phyloP scores from a whole-genome alignment of 1,140 invertebrate species.

The Drosophila arawakana region DNA sequence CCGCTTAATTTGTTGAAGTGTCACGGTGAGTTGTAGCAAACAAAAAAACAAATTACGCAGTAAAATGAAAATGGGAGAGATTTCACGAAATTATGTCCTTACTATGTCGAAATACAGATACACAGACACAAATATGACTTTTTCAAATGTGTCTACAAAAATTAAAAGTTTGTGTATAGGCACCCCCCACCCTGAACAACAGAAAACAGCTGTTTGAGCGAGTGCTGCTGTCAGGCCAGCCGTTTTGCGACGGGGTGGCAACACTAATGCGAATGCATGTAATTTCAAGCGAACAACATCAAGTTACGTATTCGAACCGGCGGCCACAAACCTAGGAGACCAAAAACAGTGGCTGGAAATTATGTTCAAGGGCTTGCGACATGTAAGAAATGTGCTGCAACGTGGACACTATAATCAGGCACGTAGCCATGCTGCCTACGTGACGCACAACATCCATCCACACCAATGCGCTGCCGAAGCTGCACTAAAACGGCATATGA shows the following conservation, averaged over 20 bases:
- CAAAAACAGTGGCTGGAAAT: conserved; percentile 44
- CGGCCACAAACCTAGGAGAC: conserved; percentile 23
- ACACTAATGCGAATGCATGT: conserved; percentile 43
- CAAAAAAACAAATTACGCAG: neutral
- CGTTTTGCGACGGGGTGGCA: conserved; percentile 59
- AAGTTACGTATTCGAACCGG: conserved; percentile 68
- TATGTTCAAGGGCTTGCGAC: conserved; percentile 74
- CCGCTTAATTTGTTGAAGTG: neutral
- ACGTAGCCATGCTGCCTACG: conserved; percentile 25
- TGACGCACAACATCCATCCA: conserved; percentile 26
- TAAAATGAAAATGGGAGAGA: neutral
- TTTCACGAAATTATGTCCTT: neutral
- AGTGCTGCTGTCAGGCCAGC: conserved; percentile 41
- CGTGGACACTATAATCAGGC: conserved; percentile 54
- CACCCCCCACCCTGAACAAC: conserved; percentile 12
- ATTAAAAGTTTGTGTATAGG: conserved; percentile 31
- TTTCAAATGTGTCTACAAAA: conserved; percentile 37
- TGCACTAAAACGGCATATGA: conserved; percentile 6
- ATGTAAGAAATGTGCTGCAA: conserved; percentile 70
- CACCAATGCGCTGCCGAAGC: conserved; percentile 1
- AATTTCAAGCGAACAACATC: conserved; percentile 58
- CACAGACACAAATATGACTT: conserved; percentile 20
- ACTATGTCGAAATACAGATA: neutral
- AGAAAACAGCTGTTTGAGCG: conserved; percentile 50
- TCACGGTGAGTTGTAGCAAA: neutral